Conservation (phyloP, 2,797 vertebrate genomes). For the Danio aesculapii region DNA sequence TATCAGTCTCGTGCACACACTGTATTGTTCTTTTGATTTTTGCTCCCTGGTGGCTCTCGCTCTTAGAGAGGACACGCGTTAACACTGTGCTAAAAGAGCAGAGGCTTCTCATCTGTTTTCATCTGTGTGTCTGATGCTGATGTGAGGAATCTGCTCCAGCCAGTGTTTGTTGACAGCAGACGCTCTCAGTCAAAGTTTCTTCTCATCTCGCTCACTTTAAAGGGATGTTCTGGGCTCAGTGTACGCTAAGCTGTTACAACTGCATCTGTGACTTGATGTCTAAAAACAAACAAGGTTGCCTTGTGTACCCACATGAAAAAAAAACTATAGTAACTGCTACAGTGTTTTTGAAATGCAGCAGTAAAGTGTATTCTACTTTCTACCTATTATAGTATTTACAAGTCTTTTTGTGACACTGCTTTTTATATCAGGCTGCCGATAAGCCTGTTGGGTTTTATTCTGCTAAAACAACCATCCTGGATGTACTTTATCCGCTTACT, state of each 20-base stretch:
- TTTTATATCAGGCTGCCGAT: no score
- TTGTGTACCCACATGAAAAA: no score
- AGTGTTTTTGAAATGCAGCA: no score
- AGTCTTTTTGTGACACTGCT: no score
- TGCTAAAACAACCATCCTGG: no score
- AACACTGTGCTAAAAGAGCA: not conserved
- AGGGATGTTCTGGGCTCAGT: not conserved
- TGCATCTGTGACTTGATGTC: not conserved
- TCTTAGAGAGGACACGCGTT: not conserved
- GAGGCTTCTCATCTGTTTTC: not conserved
- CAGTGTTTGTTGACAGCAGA: conserved; percentile 14
- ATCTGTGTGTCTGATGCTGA: not conserved
- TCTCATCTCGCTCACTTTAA: not conserved
- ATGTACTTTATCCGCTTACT: no score
- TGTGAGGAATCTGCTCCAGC: not conserved
- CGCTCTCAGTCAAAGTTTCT: not conserved
- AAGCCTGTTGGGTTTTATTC: no score
- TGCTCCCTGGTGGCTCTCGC: not conserved
- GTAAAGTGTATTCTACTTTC: no score
- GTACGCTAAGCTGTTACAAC: not conserved
- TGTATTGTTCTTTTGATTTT: not conserved
- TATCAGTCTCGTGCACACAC: not conserved
- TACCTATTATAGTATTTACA: no score
- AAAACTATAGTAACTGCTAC: no score
- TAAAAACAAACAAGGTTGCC: no score